Evolutionary conservation across 2,113 vertebrate genomes (phyloP), one percentile per base, ranked within the genome.

Genomic region (Oceanodroma tethys): DNA sequence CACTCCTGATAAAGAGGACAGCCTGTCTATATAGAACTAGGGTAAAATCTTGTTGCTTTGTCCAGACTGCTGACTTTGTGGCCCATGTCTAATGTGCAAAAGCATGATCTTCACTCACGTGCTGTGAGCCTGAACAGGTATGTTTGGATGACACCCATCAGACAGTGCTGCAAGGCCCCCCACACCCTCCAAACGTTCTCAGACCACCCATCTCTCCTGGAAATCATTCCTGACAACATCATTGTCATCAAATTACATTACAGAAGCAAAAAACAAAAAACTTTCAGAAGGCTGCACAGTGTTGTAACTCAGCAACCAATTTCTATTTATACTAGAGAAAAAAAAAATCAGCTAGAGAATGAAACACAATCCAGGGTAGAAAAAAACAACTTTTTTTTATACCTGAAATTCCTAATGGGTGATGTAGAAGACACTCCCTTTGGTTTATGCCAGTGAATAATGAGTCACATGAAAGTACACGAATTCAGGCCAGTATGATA

Each of bases 401-500:
- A 94, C 78, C 70, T 85, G 78, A 88, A 93, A 96, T 96, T 96
- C 90, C 78, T 91, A 65, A 80, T 42, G 48, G 21, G 17, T 96
- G 95, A 96, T 93, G 73, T 90, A 68, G 48, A 93, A 56, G 87
- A 82, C 95, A 93, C 95, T 95, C 95, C 95, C 92, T 97, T 88
- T 60, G 20, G 17, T 75, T 94, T 93, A 72, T 82, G 93, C 62
- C 74, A 79, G 75, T 88, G 70, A 72, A 85, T 83, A 92, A 94
- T 94, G 87, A 96, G 34, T 93, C 90, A 96, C 56, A 88, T 56
- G 60, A 94, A 93, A 93, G 27, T 29, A 87, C n/a, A 55, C 48
- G 14, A 91, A 96, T 89, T 87, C 58, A 90, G 91, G 66, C 27
- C 38, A 40, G 48, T 62, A 65, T 59, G 58, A 75, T 68, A 80